A percentile compares a stretch with the other conserved stretches of the same genome.
Conservation (phyloP, 2,113 vertebrate species). For the Lagopus muta region DNA sequence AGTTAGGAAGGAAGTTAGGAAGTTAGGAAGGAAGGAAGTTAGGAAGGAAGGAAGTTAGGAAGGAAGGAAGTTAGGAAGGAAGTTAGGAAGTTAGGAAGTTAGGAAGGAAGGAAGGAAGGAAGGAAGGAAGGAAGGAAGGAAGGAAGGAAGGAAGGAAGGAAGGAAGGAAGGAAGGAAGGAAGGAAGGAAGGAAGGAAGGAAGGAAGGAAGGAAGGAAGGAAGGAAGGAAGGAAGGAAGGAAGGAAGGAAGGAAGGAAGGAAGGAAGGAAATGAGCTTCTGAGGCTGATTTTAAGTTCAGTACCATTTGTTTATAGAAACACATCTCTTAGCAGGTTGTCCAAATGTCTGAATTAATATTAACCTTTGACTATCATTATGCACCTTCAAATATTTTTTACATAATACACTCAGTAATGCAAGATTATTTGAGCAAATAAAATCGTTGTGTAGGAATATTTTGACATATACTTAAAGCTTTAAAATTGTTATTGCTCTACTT, state of each 20-base stretch:
- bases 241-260: background rate
- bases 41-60: background rate
- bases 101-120: too few species aligned
- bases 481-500: background rate
- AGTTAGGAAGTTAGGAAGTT: too few species aligned
- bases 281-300: conserved; percentile 17
- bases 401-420: background rate
- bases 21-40: too few species aligned
- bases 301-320: background rate
- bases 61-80: background rate
- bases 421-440: background rate
- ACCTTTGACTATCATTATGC: background rate
- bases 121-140: too few species aligned
- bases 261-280: background rate
- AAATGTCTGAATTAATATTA: background rate
- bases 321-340: background rate
- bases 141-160: too few species aligned
- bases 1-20: too few species aligned
- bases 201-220: too few species aligned
- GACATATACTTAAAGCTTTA: background rate
- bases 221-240: too few species aligned
- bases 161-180: too few species aligned
- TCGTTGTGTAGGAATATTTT: background rate
- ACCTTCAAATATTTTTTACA: background rate
- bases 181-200: too few species aligned